phyloP scores from a whole-genome alignment of 2,888 invertebrate genomes.

The Stegana nigrithorax region DNA sequence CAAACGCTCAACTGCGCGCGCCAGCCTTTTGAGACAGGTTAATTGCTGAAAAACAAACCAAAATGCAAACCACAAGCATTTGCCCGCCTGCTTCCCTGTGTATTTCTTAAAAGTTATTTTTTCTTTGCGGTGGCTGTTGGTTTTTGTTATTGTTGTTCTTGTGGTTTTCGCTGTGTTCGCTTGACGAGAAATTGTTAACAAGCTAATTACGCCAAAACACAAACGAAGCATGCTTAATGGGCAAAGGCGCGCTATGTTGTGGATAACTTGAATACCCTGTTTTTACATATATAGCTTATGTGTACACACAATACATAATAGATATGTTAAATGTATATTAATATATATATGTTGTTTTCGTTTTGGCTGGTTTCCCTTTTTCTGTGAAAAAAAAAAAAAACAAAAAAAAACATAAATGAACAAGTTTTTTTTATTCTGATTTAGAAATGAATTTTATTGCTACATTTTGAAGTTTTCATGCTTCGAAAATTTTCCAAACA shows the following conservation, averaged over 20 bases:
- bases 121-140: too few relatives aligned
- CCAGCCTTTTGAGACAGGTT: slow-evolving; percentile 3
- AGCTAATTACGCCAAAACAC: background rate
- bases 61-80: too few relatives aligned
- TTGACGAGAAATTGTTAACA: too few relatives aligned
- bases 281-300: background rate
- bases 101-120: slow-evolving; percentile 13
- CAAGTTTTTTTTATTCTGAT: background rate
- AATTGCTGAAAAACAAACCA: too few relatives aligned
- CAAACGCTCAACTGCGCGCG: slow-evolving; percentile 20
- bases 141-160: too few relatives aligned
- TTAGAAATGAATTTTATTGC: background rate
- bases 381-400: background rate
- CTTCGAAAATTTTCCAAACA: slow-evolving; percentile 3
- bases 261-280: slow-evolving; percentile 1
- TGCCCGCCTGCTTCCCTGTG: background rate
- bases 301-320: too few relatives aligned
- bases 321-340: background rate
- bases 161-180: too few relatives aligned
- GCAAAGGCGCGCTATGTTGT: background rate
- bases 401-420: too few relatives aligned
- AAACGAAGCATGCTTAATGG: slow-evolving; percentile 6
- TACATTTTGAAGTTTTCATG: background rate
- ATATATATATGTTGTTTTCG: background rate
- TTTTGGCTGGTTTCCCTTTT: too few relatives aligned